These are phyloP conservation scores for Heterotilapia buettikoferi DNA, from an alignment of 2,113 vertebrate species.

Conservation along the genomic window DNA sequence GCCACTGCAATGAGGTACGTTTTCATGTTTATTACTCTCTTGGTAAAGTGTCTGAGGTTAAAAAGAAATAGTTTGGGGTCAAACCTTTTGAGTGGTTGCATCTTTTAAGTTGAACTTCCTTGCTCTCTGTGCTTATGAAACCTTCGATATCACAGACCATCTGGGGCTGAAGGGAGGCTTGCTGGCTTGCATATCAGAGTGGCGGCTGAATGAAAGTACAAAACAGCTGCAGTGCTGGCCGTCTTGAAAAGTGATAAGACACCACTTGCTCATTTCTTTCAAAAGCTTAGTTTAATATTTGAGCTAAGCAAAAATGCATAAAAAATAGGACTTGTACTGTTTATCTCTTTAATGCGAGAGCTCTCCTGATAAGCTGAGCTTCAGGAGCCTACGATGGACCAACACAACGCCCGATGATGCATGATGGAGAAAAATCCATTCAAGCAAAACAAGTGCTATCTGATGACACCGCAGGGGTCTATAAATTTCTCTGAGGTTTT, in stretches of 20 bases:
- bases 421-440: neutral
- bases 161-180: neutral
- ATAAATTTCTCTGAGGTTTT: neutral
- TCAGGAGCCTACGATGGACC: neutral
- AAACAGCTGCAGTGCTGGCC: neutral
- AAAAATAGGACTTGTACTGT: neutral
- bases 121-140: neutral
- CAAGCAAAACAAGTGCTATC: neutral
- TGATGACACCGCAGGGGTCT: neutral
- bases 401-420: neutral
- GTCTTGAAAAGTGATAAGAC: neutral
- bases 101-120: neutral
- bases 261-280: neutral
- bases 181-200: neutral
- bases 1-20: neutral
- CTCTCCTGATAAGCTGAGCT: neutral
- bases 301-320: neutral
- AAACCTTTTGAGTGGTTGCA: neutral
- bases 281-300: neutral
- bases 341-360: neutral
- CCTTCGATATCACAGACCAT: neutral
- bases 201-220: neutral
- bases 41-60: neutral
- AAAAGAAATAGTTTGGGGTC: neutral
- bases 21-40: neutral